Percentiles rank a stretch among this genome's conserved stretches.
These are phyloP conservation scores for Synanthedon andrenaeformis DNA, from an alignment of 2,888 invertebrate species.

Conservation along the genomic window DNA sequence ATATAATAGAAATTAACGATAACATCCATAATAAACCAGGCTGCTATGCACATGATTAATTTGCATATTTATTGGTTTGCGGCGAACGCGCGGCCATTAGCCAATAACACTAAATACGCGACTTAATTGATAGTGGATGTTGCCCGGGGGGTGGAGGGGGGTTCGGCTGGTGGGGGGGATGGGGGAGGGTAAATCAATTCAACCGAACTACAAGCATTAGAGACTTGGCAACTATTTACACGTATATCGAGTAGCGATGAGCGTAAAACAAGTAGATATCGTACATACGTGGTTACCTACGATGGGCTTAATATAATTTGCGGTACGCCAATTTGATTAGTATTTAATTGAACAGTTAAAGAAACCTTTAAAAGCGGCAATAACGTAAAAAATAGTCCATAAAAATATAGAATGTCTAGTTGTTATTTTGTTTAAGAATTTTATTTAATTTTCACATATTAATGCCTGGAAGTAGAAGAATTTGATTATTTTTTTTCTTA, in stretches of 20 bases:
- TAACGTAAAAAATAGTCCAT: too few relatives aligned
- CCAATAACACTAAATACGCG: not conserved
- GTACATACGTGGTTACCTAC: too few relatives aligned
- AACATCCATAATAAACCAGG: not conserved
- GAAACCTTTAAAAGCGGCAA: too few relatives aligned
- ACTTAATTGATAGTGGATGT: not conserved
- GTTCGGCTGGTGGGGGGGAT: not conserved
- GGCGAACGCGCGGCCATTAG: not conserved
- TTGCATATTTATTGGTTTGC: not conserved
- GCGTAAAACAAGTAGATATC: too few relatives aligned
- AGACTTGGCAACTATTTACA: not conserved
- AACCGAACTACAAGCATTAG: not conserved
- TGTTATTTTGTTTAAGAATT: too few relatives aligned
- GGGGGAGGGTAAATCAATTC: not conserved
- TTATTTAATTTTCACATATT: too few relatives aligned
- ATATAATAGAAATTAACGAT: not conserved
- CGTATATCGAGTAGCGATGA: not conserved
- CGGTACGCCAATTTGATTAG: too few relatives aligned
- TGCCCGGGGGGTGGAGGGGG: not conserved
- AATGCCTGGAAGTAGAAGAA: too few relatives aligned
- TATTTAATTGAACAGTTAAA: too few relatives aligned
- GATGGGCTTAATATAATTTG: too few relatives aligned
- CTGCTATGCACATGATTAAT: not conserved
- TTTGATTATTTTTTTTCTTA: too few relatives aligned
- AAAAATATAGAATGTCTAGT: too few relatives aligned